phyloP scores from a whole-genome alignment of 2,113 vertebrate species.

The Oryzias melastigma region DNA sequence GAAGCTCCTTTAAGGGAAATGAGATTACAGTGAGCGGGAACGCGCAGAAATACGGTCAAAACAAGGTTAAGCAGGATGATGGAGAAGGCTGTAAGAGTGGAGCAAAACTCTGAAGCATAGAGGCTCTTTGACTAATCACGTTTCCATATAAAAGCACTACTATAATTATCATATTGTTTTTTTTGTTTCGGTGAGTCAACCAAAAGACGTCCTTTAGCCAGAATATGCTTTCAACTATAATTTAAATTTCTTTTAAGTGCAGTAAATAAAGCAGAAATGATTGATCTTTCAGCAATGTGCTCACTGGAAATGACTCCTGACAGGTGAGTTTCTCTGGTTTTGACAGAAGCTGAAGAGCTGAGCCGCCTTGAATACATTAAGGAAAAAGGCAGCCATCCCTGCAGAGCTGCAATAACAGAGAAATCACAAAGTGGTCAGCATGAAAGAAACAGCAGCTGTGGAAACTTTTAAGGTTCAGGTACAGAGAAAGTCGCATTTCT shows the following conservation, averaged over 20 bases:
- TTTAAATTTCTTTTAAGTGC: not conserved
- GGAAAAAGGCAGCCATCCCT: constrained; percentile 4
- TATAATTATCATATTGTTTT: constrained; percentile 14
- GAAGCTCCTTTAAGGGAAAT: constrained; percentile 27
- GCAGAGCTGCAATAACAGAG: not conserved
- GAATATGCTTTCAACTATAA: not conserved
- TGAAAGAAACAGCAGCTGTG: not conserved
- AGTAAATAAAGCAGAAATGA: constrained; percentile 3
- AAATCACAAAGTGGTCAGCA: not conserved
- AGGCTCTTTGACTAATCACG: constrained; percentile 27
- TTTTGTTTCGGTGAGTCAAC: not conserved
- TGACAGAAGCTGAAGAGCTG: constrained; percentile 17
- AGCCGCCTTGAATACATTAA: not conserved
- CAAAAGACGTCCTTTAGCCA: no score
- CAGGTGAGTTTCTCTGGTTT: constrained; percentile 12
- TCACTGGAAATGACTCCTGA: constrained; percentile 24
- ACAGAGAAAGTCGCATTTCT: no score
- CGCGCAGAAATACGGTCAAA: constrained; percentile 15
- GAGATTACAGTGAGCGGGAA: constrained; percentile 22
- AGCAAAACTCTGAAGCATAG: constrained; percentile 11
- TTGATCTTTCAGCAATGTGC: constrained; percentile 4
- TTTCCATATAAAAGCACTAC: constrained; percentile 7
- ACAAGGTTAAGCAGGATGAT: constrained; percentile 26
- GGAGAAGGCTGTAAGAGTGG: not conserved
- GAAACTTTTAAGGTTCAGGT: no score